These are phyloP conservation scores for Drosophila triauraria DNA, from an alignment of 1,140 invertebrate genomes.

Conservation along the genomic window DNA sequence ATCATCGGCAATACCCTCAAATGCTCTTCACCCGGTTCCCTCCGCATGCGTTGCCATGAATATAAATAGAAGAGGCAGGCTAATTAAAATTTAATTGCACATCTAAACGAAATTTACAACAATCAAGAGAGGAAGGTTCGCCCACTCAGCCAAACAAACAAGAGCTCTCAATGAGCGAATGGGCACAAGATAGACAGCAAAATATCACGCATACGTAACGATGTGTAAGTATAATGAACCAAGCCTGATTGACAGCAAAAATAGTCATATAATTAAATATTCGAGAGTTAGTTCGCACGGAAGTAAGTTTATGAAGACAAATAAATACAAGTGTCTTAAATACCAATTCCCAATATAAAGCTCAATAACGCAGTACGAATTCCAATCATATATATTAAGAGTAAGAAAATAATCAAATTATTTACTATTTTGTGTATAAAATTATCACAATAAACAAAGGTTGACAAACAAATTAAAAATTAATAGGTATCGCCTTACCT, in stretches of 20 bases:
- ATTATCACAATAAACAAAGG: neutral
- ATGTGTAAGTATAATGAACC: constrained; percentile 25
- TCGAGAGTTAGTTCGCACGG: neutral
- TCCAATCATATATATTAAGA: too few relatives aligned
- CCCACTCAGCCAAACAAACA: constrained; percentile 23
- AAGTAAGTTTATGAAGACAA: too few relatives aligned
- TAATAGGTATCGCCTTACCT: constrained; percentile 13
- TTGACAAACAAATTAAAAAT: too few relatives aligned
- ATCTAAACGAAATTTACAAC: constrained; percentile 79
- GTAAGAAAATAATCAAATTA: too few relatives aligned
- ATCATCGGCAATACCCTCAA: constrained; percentile 28
- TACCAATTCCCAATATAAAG: too few relatives aligned
- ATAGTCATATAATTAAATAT: constrained; percentile 4
- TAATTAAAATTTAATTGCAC: constrained; percentile 82
- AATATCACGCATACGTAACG: constrained; percentile 60
- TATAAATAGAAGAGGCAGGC: constrained; percentile 55
- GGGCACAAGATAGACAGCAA: constrained; percentile 27
- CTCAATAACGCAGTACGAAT: too few relatives aligned
- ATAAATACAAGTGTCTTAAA: neutral
- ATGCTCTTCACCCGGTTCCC: neutral
- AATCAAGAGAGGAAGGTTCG: constrained; percentile 51
- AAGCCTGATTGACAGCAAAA: constrained; percentile 14
- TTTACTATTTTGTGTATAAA: neutral
- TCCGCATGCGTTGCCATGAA: neutral
- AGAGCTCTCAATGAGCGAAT: constrained; percentile 23